These are phyloP conservation scores for Leucophora obtusa DNA, from an alignment of 2,888 invertebrate species.

Conservation along the genomic window DNA sequence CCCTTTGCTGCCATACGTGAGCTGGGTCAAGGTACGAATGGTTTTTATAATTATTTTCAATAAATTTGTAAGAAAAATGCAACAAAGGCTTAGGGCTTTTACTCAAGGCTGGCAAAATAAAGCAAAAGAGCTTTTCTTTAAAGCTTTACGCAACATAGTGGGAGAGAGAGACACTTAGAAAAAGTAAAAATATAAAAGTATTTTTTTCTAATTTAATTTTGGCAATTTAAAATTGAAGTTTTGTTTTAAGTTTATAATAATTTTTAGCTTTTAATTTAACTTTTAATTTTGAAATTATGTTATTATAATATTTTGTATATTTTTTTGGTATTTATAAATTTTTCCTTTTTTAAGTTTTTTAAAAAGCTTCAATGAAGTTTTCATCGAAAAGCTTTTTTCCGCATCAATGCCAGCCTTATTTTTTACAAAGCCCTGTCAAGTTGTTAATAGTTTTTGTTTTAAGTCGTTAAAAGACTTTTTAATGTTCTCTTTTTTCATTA, in stretches of 20 bases:
- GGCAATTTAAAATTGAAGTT: constrained; percentile 40
- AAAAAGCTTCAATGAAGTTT: constrained; percentile 11
- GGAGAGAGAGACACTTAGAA: constrained; percentile 48
- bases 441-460: constrained; percentile 40
- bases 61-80: constrained; percentile 68
- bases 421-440: not conserved
- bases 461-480: constrained; percentile 59
- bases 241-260: constrained; percentile 48
- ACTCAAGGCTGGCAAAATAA: constrained; percentile 22
- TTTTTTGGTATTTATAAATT: constrained; percentile 45
- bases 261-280: constrained; percentile 34
- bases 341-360: constrained; percentile 23
- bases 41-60: constrained; percentile 82
- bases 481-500: constrained; percentile 56
- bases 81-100: constrained; percentile 1
- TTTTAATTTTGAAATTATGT: constrained; percentile 9
- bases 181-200: constrained; percentile 1
- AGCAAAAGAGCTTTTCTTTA: constrained; percentile 19
- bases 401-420: not conserved
- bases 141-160: constrained; percentile 17
- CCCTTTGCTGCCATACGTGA: constrained; percentile 80
- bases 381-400: constrained; percentile 25
- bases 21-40: constrained; percentile 79
- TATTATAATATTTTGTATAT: constrained; percentile 6
- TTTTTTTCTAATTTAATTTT: constrained; percentile 51